Conservation (phyloP, 1,140 invertebrate genomes). For the Drosophila virilis region DNA sequence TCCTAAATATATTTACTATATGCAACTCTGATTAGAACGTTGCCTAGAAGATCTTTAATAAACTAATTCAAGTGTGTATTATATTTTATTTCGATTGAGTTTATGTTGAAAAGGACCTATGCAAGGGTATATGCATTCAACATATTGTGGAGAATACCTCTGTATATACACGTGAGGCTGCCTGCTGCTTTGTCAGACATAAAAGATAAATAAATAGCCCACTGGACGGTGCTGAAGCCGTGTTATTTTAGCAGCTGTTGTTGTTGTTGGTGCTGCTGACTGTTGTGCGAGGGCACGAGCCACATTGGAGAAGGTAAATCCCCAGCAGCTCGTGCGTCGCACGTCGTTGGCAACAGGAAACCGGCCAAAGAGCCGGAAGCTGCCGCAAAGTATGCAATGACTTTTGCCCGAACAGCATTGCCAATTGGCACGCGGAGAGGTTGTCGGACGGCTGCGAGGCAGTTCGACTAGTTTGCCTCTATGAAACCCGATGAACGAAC, state of each 20-base stretch:
- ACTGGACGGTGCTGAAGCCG: slow-evolving; percentile 25
- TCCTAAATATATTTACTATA: too few species aligned
- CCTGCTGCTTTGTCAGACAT: slow-evolving; percentile 29
- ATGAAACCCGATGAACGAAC: slow-evolving; percentile 15
- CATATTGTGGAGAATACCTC: not conserved
- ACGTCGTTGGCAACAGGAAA: slow-evolving; percentile 48
- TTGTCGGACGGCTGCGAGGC: not conserved
- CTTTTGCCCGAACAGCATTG: slow-evolving; percentile 40
- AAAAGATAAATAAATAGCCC: slow-evolving; percentile 44
- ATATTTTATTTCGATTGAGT: too few species aligned
- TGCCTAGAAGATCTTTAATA: too few species aligned
- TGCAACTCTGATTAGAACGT: too few species aligned
- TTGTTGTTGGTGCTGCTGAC: slow-evolving; percentile 16
- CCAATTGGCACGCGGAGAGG: slow-evolving; percentile 30
- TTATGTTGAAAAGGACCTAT: not conserved
- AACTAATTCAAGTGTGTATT: too few species aligned
- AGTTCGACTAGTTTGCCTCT: slow-evolving; percentile 22
- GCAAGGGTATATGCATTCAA: slow-evolving; percentile 8
- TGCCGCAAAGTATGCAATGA: slow-evolving; percentile 76
- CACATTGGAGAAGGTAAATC: slow-evolving; percentile 43
- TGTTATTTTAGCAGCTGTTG: slow-evolving; percentile 15
- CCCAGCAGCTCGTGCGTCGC: slow-evolving; percentile 47
- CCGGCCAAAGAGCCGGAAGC: slow-evolving; percentile 71
- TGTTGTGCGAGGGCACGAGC: slow-evolving; percentile 38
- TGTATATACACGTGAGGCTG: slow-evolving; percentile 14